These are phyloP conservation scores for Tenthredo mesomela DNA, from an alignment of 2,888 invertebrate genomes.

Conservation along the genomic window DNA sequence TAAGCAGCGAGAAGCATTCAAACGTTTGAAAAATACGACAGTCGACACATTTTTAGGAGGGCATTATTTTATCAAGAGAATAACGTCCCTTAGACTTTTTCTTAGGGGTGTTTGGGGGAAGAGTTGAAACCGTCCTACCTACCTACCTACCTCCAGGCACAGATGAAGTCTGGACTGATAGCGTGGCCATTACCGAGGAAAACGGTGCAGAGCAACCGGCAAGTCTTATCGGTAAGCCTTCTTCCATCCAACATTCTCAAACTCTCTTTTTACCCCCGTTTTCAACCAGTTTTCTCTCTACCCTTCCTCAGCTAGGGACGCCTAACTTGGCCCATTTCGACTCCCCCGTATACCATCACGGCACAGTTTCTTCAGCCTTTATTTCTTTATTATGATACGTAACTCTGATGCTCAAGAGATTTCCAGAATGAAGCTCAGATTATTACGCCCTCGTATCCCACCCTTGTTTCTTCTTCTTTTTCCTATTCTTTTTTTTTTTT, in stretches of 20 bases:
- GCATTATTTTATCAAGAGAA: not conserved
- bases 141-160: not conserved
- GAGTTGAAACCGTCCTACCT: not conserved
- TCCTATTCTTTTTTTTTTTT: not conserved
- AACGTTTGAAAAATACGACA: not conserved
- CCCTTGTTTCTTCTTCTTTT: constrained; percentile 24
- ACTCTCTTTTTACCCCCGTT: not conserved
- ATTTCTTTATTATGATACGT: constrained; percentile 51
- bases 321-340: constrained; percentile 42
- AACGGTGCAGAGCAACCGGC: not conserved
- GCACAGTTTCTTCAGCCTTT: constrained; percentile 16
- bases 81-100: not conserved
- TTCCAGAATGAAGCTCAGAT: constrained; percentile 39
- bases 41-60: not conserved
- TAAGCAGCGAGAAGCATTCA: not conserved
- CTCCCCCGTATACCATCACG: not conserved
- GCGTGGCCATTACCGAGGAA: constrained; percentile 36
- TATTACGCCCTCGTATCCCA: constrained; percentile 42
- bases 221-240: constrained; percentile 51
- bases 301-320: not conserved
- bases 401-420: constrained; percentile 25
- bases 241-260: constrained; percentile 46
- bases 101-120: not conserved
- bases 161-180: constrained; percentile 38
- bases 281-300: not conserved